Conservation (phyloP, 2,888 invertebrate genomes). For the Drosophila phalerata region DNA sequence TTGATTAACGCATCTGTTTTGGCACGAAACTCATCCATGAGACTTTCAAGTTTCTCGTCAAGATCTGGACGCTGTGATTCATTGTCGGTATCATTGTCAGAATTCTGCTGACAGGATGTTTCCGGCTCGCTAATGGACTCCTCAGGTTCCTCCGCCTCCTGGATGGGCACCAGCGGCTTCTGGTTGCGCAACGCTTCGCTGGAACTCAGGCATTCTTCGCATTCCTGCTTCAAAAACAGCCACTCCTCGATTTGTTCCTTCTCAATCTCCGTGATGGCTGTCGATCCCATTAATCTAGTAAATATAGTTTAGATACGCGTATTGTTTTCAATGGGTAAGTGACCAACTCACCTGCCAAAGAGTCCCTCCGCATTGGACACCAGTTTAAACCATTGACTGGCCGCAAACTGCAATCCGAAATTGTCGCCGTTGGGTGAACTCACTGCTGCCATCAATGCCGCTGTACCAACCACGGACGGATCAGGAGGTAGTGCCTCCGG, state of each 20-base stretch:
- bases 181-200: slow-evolving; percentile 82
- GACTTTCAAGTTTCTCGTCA: slow-evolving; percentile 90
- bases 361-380: slow-evolving; percentile 94
- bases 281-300: slow-evolving; percentile 88
- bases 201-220: slow-evolving; percentile 90
- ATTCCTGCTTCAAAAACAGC: slow-evolving; percentile 94
- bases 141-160: slow-evolving; percentile 88
- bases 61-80: slow-evolving; percentile 89
- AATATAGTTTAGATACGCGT: not conserved
- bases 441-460: slow-evolving; percentile 47
- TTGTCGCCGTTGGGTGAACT: slow-evolving; percentile 52
- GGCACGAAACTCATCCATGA: slow-evolving; percentile 90
- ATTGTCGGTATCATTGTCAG: slow-evolving; percentile 86
- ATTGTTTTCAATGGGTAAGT: rapidly evolving
- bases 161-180: slow-evolving; percentile 84
- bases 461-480: slow-evolving; percentile 42
- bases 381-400: slow-evolving; percentile 92
- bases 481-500: slow-evolving; percentile 63
- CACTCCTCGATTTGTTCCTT: slow-evolving; percentile 92
- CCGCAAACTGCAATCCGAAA: slow-evolving; percentile 93
- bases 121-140: slow-evolving; percentile 88
- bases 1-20: slow-evolving; percentile 90
- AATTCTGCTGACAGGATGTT: slow-evolving; percentile 85
- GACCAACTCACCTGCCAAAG: slow-evolving; percentile 87
- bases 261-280: slow-evolving; percentile 90